A percentile compares a stretch with the other conserved stretches of the same genome.
Conservation (phyloP, 2,113 vertebrate species). For the Neotoma lepida region DNA sequence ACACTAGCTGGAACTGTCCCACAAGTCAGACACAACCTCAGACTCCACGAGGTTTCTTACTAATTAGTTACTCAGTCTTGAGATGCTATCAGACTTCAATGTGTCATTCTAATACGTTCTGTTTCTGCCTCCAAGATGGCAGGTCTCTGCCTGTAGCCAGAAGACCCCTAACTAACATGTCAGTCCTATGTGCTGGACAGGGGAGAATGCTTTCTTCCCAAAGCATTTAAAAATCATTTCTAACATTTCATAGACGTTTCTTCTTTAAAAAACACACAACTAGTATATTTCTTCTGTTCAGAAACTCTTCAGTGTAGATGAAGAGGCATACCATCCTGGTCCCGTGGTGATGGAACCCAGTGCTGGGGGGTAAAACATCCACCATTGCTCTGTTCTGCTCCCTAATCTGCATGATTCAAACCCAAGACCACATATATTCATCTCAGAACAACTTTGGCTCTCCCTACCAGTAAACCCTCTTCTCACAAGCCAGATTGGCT, state of each 20-base stretch:
- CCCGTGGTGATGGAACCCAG: not conserved
- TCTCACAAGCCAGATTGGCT: not conserved
- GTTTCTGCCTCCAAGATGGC: not conserved
- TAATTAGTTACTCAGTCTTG: not conserved
- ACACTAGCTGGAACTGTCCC: not conserved
- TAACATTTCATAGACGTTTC: conserved; percentile 35
- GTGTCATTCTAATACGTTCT: not conserved
- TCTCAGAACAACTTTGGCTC: not conserved
- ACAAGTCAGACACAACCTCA: not conserved
- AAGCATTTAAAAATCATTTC: conserved; percentile 53
- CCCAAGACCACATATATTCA: not conserved
- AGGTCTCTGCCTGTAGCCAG: conserved; percentile 8
- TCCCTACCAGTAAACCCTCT: not conserved
- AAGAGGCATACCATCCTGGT: not conserved
- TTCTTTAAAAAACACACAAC: not conserved
- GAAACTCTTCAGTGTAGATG: not conserved
- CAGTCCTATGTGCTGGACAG: not conserved
- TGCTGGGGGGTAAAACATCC: not conserved
- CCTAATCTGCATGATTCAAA: not conserved
- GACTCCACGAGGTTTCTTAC: not conserved
- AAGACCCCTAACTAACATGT: conserved; percentile 1
- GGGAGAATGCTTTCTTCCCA: not conserved
- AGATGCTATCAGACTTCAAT: not conserved
- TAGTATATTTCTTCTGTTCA: not conserved
- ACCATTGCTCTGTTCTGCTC: not conserved